Conservation (phyloP, 1,140 invertebrate species). For the Copidosoma floridanum region DNA sequence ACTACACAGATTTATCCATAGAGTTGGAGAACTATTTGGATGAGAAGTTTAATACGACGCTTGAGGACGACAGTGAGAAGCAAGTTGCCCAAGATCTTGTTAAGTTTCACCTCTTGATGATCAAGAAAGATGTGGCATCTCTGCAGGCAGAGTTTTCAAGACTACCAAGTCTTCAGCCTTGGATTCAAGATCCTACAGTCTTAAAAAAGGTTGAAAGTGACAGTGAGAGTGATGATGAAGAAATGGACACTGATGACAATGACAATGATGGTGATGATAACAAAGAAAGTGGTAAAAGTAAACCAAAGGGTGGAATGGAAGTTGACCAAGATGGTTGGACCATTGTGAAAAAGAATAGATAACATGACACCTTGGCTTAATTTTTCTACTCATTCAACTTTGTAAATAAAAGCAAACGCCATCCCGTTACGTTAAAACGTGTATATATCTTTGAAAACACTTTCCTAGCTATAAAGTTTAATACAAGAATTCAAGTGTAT, state of each 20-base stretch:
- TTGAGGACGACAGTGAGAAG: constrained; percentile 39
- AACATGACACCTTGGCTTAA: too few species aligned
- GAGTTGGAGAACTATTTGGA: constrained; percentile 44
- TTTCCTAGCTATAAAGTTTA: too few species aligned
- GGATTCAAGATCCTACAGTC: constrained; percentile 26
- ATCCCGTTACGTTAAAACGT: too few species aligned
- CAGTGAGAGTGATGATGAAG: neutral
- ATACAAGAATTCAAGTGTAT: too few species aligned
- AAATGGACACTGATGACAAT: neutral
- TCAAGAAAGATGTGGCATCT: constrained; percentile 23
- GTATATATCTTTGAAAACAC: too few species aligned
- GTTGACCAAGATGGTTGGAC: constrained; percentile 34
- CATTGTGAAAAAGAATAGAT: too few species aligned
- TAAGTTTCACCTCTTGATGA: constrained; percentile 36
- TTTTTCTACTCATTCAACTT: neutral
- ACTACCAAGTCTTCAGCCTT: constrained; percentile 35
- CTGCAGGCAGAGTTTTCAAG: constrained; percentile 34
- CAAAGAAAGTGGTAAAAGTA: too few species aligned
- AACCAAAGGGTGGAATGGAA: constrained; percentile 24
- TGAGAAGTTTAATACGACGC: constrained; percentile 35
- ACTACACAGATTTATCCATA: constrained; percentile 10
- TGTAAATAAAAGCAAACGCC: too few species aligned
- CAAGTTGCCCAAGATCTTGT: constrained; percentile 41
- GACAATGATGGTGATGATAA: constrained; percentile 19
- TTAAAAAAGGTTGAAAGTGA: neutral